Percentiles rank a stretch among this genome's conserved stretches.
Conservation (phyloP, 1,140 invertebrate genomes). For the Drosophila carrolli region DNA sequence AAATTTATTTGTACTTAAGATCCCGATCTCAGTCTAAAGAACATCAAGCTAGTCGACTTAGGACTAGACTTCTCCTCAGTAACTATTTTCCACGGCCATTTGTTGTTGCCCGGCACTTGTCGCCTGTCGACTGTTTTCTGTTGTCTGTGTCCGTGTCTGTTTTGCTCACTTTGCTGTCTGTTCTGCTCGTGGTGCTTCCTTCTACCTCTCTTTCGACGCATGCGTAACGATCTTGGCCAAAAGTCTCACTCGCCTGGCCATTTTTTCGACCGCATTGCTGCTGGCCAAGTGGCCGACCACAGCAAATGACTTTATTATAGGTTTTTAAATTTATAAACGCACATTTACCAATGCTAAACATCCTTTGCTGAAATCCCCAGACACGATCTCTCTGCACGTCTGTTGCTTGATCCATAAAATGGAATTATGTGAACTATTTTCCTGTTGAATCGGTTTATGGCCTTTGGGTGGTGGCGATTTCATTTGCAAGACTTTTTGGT, state of each 20-base stretch:
- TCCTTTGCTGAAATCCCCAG: constrained; percentile 60
- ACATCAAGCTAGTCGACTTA: constrained; percentile 6
- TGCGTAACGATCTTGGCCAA: constrained; percentile 58
- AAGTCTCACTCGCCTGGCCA: background rate
- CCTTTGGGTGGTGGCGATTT: constrained; percentile 24
- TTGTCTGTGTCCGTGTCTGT: constrained; percentile 38
- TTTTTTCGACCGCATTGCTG: constrained; percentile 13
- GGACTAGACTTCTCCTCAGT: background rate
- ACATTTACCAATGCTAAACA: constrained; percentile 76
- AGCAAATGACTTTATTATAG: constrained; percentile 79
- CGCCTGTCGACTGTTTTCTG: constrained; percentile 30
- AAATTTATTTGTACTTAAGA: background rate
- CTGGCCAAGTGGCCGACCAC: constrained; percentile 52
- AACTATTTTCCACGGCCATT: constrained; percentile 32
- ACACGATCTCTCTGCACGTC: constrained; percentile 36
- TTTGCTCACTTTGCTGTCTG: constrained; percentile 41
- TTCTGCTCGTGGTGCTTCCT: constrained; percentile 20
- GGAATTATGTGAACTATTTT: constrained; percentile 44
- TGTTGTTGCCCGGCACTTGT: constrained; percentile 53
- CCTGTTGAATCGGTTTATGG: constrained; percentile 39
- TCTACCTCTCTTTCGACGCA: constrained; percentile 29
- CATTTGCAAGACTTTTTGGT: constrained; percentile 4
- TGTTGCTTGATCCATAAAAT: constrained; percentile 18
- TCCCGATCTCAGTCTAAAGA: background rate
- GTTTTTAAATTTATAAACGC: constrained; percentile 81